Base-by-base conservation (phyloP, 2,113 vertebrate genomes). In the Tursiops truncatus region DNA sequence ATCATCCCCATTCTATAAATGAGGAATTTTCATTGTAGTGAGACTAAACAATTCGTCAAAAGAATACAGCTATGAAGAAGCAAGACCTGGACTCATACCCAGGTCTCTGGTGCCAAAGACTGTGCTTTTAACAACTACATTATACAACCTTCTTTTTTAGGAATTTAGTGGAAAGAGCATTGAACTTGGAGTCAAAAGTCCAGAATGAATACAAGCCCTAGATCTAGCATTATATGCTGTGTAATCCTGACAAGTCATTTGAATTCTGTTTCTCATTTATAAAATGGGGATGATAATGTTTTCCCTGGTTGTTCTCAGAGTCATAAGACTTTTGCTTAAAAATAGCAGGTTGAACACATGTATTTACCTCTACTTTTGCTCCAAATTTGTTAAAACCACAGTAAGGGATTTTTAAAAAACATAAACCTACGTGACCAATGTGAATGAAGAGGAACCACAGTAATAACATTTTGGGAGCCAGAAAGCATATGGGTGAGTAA, bases 241-340 rank as follows among this genome's bases (percentile, higher is more conserved):
- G 36, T 65, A 88, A 77, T 77, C 67, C 86, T 60, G 38, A 28
- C 28, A 90, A 68, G 38, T 73, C 62, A 79, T 79, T 77, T 85
- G 53, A 96, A 90, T 47, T 92, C 20, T 13, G 3, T 92, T 89
- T 85, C 73, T 96, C 63, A 53, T 50, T 86, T 53, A 15, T 77
- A 83, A 89, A 94, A 92, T 26, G 20, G 13, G 1, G 44, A 28
- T 82, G 41, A 86, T 71, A 77, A 82, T 73, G 63, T 31, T 84
- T 67, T 93, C 26, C 36, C 23, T 70, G n/a, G 38, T 85, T 86
- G 23, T 62, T 77, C 67, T 41, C 31, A 80, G 31, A 84, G 15
- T 84, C 63, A 13, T 92, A 88, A 91, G 77, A 90, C 33, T 67
- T 94, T 47, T 91, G 63, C 38, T 96, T 95, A 67, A 80, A 91